Evolutionary conservation across 2,113 vertebrate genomes (phyloP), one percentile per base, ranked within the genome.

Genomic region (Chelonoidis abingdonii): DNA sequence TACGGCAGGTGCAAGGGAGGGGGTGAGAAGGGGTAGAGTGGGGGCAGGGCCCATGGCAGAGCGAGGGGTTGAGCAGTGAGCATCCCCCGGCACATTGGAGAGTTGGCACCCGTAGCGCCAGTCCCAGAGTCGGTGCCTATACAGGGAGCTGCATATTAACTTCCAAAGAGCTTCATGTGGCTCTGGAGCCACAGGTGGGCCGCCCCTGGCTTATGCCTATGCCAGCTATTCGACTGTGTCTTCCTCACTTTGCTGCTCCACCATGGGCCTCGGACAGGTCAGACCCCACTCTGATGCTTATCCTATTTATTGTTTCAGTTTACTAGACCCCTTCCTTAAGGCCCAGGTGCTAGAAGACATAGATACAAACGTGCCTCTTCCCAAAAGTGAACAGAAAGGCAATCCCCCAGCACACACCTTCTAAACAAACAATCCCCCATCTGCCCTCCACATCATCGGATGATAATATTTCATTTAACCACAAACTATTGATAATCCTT

Each of bases 381-480:
- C 79, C 0, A 3, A 83, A 84, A 92, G 82, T 0, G 56, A 56
- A 11, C 35, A 0, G 76, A 93, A 49, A 53, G 76, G 87, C 78
- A 91, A 83, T 75, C 85, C 65, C 44, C 62, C 31, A 35, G 59
- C 84, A 82, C 86, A 89, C 80, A 85, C 86, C 59, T 29, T 93
- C 81, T 93, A 35, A 95, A 87, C 92, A 96, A 97, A 93, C 92
- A 53, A 80, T 44, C 72, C 38, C 29, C 92, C 94, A 84, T 84
- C 86, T 84, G 44, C 75, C 57, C 80, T 57, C 14, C 87, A 89
- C 93, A 95, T 96, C 93, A 65, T 89, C 82, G 75, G 87, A 89
- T 80, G 90, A 96, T 90, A 89, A 85, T 44, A 92, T 29, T 88
- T 97, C 86, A 87, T 94, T 93, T 95, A 90, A 95, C 89, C 91